These are phyloP conservation scores for Drosophila peninsularis DNA, from an alignment of 2,888 invertebrate genomes.

Conservation along the genomic window DNA sequence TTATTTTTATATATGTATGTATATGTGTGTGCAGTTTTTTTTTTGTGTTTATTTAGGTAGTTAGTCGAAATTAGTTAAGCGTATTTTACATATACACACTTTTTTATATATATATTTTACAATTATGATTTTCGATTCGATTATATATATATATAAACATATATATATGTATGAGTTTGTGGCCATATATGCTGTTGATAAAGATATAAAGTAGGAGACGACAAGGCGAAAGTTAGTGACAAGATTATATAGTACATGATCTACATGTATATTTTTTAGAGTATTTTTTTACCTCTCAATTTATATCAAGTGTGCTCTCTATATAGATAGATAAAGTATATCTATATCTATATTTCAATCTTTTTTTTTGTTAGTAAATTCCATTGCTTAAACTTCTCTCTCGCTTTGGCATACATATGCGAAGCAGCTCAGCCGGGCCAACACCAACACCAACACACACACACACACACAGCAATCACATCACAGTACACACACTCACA, in stretches of 20 bases:
- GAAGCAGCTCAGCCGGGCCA: conserved; percentile 41
- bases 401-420: conserved; percentile 25
- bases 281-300: conserved; percentile 41
- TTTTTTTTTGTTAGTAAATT: conserved; percentile 29
- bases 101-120: conserved; percentile 12
- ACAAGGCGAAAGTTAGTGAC: conserved; percentile 5
- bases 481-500: too few relatives aligned
- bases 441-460: conserved; percentile 8
- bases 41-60: conserved; percentile 66
- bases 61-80: conserved; percentile 75
- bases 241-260: conserved; percentile 16
- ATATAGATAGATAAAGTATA: conserved; percentile 7
- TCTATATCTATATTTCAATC: conserved; percentile 1
- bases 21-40: conserved; percentile 14
- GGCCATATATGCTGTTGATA: conserved; percentile 51
- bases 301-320: conserved; percentile 38
- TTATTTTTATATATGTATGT: conserved; percentile 1
- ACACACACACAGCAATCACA: conserved; percentile 15
- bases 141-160: conserved; percentile 13
- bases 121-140: conserved; percentile 25
- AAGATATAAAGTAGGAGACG: conserved; percentile 3
- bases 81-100: conserved; percentile 43
- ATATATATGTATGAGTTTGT: conserved; percentile 37
- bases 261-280: conserved; percentile 32
- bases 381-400: conserved; percentile 18